Evolutionary conservation across 2,888 invertebrate genomes (phyloP).

Genomic region (Ormyrus labotus): DNA sequence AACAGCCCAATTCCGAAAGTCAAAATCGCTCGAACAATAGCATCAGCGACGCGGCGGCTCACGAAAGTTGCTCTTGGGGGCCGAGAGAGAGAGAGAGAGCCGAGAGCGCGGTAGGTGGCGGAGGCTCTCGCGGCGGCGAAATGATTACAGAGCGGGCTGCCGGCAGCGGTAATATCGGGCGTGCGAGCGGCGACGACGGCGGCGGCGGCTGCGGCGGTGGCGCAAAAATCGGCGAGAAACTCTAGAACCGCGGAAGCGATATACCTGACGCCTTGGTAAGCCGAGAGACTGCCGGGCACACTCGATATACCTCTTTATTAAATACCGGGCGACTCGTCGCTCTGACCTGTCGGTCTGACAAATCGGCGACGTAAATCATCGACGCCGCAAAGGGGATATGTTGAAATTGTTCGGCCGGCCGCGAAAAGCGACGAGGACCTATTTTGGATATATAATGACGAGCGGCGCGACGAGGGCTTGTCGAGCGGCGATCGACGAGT

Average conservation of each 20-base stretch:
- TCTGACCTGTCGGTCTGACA: conserved; percentile 22
- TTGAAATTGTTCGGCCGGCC: background rate
- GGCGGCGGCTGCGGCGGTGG: no score
- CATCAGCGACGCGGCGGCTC: no score
- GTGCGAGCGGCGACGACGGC: background rate
- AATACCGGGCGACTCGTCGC: background rate
- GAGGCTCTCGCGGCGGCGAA: conserved; percentile 67
- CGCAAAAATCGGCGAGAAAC: no score
- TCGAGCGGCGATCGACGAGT: background rate
- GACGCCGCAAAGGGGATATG: conserved; percentile 15
- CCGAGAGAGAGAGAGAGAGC: conserved; percentile 2
- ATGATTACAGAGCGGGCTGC: conserved; percentile 69
- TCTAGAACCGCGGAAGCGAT: no score
- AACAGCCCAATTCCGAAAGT: no score
- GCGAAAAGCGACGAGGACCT: background rate
- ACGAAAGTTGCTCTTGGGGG: background rate
- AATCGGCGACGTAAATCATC: conserved; percentile 1
- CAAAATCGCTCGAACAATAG: no score
- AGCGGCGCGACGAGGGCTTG: background rate
- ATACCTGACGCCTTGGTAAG: no score
- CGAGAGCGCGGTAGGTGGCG: conserved; percentile 71
- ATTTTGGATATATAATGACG: background rate
- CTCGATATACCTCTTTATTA: background rate
- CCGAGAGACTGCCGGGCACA: no score
- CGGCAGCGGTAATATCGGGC: conserved; percentile 35